Percentiles rank a stretch among this genome's conserved stretches.
phyloP scores from a whole-genome alignment of 2,113 vertebrate genomes.

The Leucopsar rothschildi region DNA sequence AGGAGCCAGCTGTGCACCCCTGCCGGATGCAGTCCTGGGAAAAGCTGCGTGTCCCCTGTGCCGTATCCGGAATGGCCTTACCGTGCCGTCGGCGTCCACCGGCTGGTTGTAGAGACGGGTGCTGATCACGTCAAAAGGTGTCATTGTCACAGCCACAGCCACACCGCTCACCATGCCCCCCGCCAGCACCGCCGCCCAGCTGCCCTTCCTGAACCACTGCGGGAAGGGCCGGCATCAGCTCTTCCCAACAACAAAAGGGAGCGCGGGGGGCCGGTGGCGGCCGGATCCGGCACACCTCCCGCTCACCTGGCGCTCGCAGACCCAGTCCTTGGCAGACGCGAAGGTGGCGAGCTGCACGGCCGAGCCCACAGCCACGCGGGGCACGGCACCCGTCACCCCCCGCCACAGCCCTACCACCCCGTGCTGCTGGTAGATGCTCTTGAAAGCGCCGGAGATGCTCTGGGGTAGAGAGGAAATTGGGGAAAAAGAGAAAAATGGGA shows the following conservation, averaged over 20 bases:
- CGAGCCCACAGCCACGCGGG: slow-evolving; percentile 90
- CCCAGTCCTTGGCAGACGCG: slow-evolving; percentile 86
- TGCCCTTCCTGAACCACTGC: slow-evolving; percentile 84
- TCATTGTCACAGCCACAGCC: slow-evolving; percentile 86
- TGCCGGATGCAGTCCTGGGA: fast-evolving
- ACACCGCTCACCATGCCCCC: slow-evolving; percentile 89
- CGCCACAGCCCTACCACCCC: slow-evolving; percentile 88
- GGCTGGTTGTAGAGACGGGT: slow-evolving; percentile 97
- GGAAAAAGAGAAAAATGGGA: fast-evolving
- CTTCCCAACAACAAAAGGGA: fast-evolving
- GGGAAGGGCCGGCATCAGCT: background rate
- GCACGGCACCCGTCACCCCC: slow-evolving; percentile 87
- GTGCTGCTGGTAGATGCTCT: slow-evolving; percentile 85
- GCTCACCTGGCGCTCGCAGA: slow-evolving; percentile 73
- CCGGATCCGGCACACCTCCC: fast-evolving
- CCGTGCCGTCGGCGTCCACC: slow-evolving; percentile 78
- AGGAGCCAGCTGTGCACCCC: background rate
- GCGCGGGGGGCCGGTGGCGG: fast-evolving
- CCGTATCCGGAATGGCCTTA: background rate
- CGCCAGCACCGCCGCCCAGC: slow-evolving; percentile 82
- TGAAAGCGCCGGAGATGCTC: slow-evolving; percentile 81
- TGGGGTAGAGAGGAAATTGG: slow-evolving; percentile 39
- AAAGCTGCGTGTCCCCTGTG: fast-evolving
- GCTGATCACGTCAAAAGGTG: slow-evolving; percentile 91
- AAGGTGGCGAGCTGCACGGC: slow-evolving; percentile 91